These are phyloP conservation scores for Drosophila anomalipes DNA, from an alignment of 2,888 invertebrate species.

Conservation along the genomic window DNA sequence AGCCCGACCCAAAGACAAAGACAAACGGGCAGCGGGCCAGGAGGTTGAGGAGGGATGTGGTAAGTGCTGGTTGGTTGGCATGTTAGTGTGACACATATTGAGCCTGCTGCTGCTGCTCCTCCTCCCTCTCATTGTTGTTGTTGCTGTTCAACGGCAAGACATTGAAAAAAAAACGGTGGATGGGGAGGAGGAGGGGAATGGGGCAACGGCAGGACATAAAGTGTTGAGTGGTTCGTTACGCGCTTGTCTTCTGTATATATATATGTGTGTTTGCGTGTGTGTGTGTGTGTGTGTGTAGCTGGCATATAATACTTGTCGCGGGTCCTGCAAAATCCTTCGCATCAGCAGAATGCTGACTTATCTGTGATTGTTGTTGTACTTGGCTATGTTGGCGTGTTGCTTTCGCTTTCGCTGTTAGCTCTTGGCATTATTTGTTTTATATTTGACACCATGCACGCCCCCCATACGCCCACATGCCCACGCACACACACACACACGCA, in stretches of 20 bases:
- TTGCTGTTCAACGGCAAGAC: conserved; percentile 40
- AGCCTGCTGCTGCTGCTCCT: conserved; percentile 27
- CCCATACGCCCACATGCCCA: conserved; percentile 12
- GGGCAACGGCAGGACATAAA: conserved; percentile 36
- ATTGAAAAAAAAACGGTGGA: conserved; percentile 60
- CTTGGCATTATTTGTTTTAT: conserved; percentile 74
- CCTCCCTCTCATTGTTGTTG: conserved; percentile 2
- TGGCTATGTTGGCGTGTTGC: conserved; percentile 36
- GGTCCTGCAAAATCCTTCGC: conserved; percentile 40
- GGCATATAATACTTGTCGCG: conserved; percentile 42
- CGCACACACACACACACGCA: conserved; percentile 11
- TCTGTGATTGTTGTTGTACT: conserved; percentile 59
- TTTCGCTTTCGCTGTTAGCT: conserved; percentile 33
- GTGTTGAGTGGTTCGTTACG: conserved; percentile 64
- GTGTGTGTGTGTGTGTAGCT: conserved; percentile 11
- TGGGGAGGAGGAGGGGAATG: neutral
- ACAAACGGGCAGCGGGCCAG: conserved; percentile 21
- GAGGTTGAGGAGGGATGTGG: neutral
- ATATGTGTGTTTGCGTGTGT: conserved; percentile 6
- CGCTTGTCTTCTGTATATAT: conserved; percentile 18
- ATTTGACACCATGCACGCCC: conserved; percentile 64
- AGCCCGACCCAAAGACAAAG: conserved; percentile 39
- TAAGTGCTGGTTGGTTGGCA: conserved; percentile 22
- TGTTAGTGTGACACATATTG: conserved; percentile 64
- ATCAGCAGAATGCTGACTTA: conserved; percentile 74